Base-by-base conservation (phyloP, 37 sponge, comb jelly and placozoan species). In the Cladorhizidae sp. region DNA sequence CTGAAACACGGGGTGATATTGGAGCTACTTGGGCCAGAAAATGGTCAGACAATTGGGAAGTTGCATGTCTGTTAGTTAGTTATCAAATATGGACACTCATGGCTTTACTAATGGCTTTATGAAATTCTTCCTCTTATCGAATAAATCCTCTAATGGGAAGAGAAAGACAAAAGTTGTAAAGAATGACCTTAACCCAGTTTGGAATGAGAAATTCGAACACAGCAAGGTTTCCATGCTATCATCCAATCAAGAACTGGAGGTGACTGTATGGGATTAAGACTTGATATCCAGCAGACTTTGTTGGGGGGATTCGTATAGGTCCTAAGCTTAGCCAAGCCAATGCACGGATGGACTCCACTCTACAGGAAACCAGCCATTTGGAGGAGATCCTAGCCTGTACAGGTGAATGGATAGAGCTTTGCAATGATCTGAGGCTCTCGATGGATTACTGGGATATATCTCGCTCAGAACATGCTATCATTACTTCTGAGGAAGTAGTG, bases 261-360 rank as follows among this genome's bases (percentile, higher is more conserved):
- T 89, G 61, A 80, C 85, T 0, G 64, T 89, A 17, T 89, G 89
- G 89, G 89, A 89, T 64, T 42, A 23, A 25, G 25, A 73, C 63
- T 64, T 56, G 23, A 15, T 5, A 32, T 9, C 23, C 11, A 77
- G 77, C 23, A 82, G 63, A 77, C 20, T 88, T 88, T 23, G 71
- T 88, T 37, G 88, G 88, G 28, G 88, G 83, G 38, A 38, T 88
- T 40, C 75, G 89, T 31, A 37, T 89, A 5, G 89, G 89, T 21
- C 85, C 89, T 7, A n/a, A 50, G 22, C 80, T 85, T 0, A 59
- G 51, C 17, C 31, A 40, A 22, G 52, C 73, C 28, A 45, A 70
- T 15, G 67, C 72, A 42, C 83, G 89, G 89, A 79, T 84, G 89
- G 89, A 89, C 37, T 84, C 76, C 25, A 75, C 35, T 18, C 58